Base-by-base conservation (phyloP, 2,888 invertebrate species). In the Mactromeris polynyma region DNA sequence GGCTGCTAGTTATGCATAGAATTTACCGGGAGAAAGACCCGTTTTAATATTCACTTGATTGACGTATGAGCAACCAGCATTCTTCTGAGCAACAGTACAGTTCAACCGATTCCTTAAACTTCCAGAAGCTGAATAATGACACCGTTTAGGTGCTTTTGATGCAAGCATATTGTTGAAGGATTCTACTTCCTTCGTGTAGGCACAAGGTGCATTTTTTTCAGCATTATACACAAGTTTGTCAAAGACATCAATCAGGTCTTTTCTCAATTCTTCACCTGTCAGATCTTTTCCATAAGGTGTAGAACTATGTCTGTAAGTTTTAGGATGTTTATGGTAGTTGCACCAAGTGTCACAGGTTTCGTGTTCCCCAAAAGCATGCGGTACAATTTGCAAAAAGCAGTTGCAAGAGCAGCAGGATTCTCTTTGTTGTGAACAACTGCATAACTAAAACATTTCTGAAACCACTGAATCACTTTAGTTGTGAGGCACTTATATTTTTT, bases 81-180 rank as follows among this genome's bases (percentile, higher is more conserved):
- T 90, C 46, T 90, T 90, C n/a, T 87, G 83, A 17, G 87, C 83
- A 4, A 90, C 86, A 40, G 88, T 83, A 81, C 90, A 90, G 1
- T 51, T 42, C n/a, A 86, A 58, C n/a, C 90, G 14, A 21, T 46
- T 77, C 4, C 26, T 36, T 21, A 90, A 73, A 73, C 80, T 90
- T 38, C 54, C 38, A 19, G 83, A 78, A 14, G 82, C 82, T 19
- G 90, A 90, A 80, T 64, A 87, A 81, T 90, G 88, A 19, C 81
- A 83, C 17, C 88, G 73, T 46, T 89, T 90, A 19, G 86, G 89
- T 7, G 90, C 90, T 79, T 90, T 90, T 6, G 88, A 17, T 11
- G 88, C 83, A 42, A 90, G n/a, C 86, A 58, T 58, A n/a, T 58
- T 58, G 9, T 58, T 58, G 58, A 58, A 21, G 7, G 58, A 58